These are phyloP conservation scores for Rotaria sp. DNA, from an alignment of 2,888 invertebrate genomes.

Conservation along the genomic window DNA sequence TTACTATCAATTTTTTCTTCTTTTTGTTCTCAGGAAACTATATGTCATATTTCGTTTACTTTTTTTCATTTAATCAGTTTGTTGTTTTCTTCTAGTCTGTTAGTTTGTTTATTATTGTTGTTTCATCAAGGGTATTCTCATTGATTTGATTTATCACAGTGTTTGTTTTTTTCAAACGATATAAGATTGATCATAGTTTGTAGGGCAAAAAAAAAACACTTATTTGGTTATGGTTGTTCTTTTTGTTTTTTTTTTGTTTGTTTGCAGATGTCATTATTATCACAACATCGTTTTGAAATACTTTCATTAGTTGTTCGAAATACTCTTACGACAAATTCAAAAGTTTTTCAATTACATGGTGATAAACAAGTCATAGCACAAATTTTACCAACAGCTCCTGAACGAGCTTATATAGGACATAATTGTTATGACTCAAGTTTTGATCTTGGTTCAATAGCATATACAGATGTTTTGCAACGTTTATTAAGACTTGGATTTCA, in stretches of 20 bases:
- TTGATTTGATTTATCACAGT: neutral
- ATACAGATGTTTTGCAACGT: constrained; percentile 20
- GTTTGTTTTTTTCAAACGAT: neutral
- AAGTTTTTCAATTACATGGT: neutral
- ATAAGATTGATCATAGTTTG: neutral
- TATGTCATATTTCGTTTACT: neutral
- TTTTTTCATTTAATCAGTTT: neutral
- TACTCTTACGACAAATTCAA: neutral
- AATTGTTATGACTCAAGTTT: constrained; percentile 9
- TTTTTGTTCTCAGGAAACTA: neutral
- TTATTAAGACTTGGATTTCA: constrained; percentile 13
- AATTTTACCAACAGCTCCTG: neutral
- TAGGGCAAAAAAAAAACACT: neutral
- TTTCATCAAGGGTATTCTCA: neutral
- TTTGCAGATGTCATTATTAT: neutral
- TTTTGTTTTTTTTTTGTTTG: neutral
- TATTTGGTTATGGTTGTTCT: neutral
- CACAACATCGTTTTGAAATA: neutral
- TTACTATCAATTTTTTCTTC: neutral
- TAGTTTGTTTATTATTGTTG: neutral
- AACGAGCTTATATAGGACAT: neutral
- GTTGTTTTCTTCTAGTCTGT: neutral
- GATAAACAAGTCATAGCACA: neutral
- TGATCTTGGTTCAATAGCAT: neutral
- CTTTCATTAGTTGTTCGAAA: neutral